Percentiles rank a stretch among this genome's conserved stretches.
Conservation (phyloP, 2,113 vertebrate species). For the Hepsetus odoe region DNA sequence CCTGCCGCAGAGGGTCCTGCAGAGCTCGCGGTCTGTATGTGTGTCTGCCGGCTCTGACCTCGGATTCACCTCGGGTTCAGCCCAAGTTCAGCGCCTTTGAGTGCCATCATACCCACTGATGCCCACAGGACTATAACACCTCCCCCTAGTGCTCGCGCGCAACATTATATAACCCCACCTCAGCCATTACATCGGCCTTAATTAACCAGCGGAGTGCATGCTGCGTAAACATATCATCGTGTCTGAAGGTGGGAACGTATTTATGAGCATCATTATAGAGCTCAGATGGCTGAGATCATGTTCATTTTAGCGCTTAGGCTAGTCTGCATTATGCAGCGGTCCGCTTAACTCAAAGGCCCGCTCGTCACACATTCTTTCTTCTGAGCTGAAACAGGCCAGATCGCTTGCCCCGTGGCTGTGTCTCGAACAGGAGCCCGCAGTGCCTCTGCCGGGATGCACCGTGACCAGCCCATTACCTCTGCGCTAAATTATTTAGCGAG, state of each 20-base stretch:
- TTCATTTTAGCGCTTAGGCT: background rate
- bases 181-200: constrained; percentile 34
- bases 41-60: constrained; percentile 65
- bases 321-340: background rate
- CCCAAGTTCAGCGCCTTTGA: constrained; percentile 72
- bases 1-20: constrained; percentile 8
- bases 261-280: constrained; percentile 5
- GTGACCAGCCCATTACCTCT: constrained; percentile 34
- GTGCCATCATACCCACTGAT: constrained; percentile 35
- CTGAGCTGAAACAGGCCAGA: background rate
- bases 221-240: background rate
- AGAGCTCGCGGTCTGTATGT: constrained; percentile 1
- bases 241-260: background rate
- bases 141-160: constrained; percentile 3
- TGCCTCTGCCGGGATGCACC: background rate
- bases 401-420: background rate
- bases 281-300: constrained; percentile 12
- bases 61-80: constrained; percentile 73
- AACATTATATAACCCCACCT: constrained; percentile 45
- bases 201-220: constrained; percentile 28
- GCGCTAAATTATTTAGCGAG: constrained; percentile 48
- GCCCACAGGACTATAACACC: constrained; percentile 31
- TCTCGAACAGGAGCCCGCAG: background rate
- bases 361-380: background rate
- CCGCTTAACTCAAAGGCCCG: background rate